Base-by-base conservation (phyloP, 2,888 invertebrate genomes). In the Cephus spinipes region DNA sequence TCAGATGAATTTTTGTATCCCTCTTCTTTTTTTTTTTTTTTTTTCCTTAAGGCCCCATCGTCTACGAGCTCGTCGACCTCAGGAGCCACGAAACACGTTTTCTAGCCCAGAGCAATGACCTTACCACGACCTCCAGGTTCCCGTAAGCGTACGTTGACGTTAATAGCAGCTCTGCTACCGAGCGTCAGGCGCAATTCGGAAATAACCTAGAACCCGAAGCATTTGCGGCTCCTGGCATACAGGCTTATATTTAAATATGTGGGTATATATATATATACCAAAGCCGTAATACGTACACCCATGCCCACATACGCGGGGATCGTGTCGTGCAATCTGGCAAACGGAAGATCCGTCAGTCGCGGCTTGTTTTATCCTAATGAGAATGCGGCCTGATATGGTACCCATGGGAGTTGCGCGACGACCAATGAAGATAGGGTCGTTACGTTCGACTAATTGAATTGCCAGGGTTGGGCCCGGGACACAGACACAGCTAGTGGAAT, bases 331-430 rank as follows among this genome's bases (percentile, higher is more conserved):
- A 78, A 55, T 78, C 74, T 40, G 31, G 31, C 34, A 36, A 76
- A 74, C 11, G 6, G 32, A 68, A 15, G 75, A 71, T 35, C 71
- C 77, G 40, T 68, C 76, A 75, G 73, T 71, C 79, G 81, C 83
- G 83, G 84, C 83, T 81, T 87, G 89, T 90, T 90, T 90, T 90
- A 90, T 86, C 90, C 89, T 90, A 90, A 90, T 90, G 90, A 90
- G 89, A 87, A 86, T 85, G 85, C 75, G 76, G 73, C 71, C 32
- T 33, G 71, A 77, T 78, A 83, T 80, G 76, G 81, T 80, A 79
- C 81, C 81, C 78, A 73, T 79, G 71, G 71, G 71, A 71, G 71
- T 71, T 33, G 12, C 32, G 71, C 82, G 74, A 74, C 81, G 83
- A 81, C 86, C 84, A 87, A 84, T 87, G 85, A 83, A 82, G 85